Evolutionary conservation across 2,797 vertebrate species (phyloP), one percentile per base, ranked within the genome.

Genomic region (Takifugu ocellatus): DNA sequence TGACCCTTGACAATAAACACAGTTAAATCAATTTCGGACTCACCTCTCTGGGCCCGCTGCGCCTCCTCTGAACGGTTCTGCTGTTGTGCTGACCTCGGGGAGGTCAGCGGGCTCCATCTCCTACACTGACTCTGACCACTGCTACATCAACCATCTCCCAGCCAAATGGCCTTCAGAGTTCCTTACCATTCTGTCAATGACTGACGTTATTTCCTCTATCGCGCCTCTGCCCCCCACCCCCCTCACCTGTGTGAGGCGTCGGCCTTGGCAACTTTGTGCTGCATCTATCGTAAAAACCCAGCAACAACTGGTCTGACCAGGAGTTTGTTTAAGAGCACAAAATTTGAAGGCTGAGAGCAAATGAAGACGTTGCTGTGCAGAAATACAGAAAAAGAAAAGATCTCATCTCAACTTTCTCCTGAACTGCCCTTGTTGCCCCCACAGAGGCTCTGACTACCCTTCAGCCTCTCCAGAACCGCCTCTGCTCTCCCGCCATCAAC

Each of bases 211-310:
- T 76, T 84, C 78, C 76, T 80, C 68, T 61, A 14, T 77, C 58
- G n/a, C 79, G 71, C 72, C 67, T 78, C 58, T 27, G 56, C 66
- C 68, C 68, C 67, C 53, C 48, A 26, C 44, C 66, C 51, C 45
- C 51, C 46, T 76, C 63, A 70, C 65, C 79, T 83, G 77, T 44
- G 53, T n/a, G 66, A 82, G 24, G 76, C 63, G 72, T 82, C 64
- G 66, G 58, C 62, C 77, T 69, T 61, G 70, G 74, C 10, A 54
- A 0, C 21, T 8, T 12, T 36, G 31, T 49, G 51, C 29, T 7
- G 50, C 1, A 12, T 52, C 51, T 56, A 43, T 68, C 48, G 8
- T 74, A 78, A 86, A 82, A 66, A 2, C 43, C 61, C 36, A 9
- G 66, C 46, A 72, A 33, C 65, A 61, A 54, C 66, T 58, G 27